A percentile compares a stretch with the other conserved stretches of the same genome.
Evolutionary conservation across 2,113 vertebrate species (phyloP).

Genomic region (Malurus cyaneus): DNA sequence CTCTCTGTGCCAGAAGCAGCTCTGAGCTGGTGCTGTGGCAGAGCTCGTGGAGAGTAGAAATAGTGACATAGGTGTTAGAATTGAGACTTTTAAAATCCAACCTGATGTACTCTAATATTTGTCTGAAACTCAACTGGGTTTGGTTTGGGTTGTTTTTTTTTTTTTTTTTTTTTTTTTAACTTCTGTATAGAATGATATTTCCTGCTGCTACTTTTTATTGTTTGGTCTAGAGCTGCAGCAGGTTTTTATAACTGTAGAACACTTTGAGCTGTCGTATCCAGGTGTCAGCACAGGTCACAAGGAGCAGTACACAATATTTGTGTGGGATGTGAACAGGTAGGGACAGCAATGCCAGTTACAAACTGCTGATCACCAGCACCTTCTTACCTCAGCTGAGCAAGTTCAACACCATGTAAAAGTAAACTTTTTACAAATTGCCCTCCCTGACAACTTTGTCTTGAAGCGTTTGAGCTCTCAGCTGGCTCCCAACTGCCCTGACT

Average conservation of each 20-base stretch:
- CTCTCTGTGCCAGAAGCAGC: neutral
- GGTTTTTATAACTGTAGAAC: slow-evolving; percentile 53
- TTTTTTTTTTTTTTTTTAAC: slow-evolving; percentile 23
- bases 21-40: neutral
- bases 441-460: neutral
- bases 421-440: neutral
- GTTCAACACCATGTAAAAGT: neutral
- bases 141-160: neutral
- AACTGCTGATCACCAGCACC: slow-evolving; percentile 6
- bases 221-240: slow-evolving; percentile 26
- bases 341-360: neutral
- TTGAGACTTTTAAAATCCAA: slow-evolving; percentile 14
- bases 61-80: slow-evolving; percentile 36
- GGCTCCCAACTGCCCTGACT: neutral
- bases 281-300: neutral
- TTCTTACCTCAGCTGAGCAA: neutral
- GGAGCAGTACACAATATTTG: slow-evolving; percentile 66
- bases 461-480: neutral
- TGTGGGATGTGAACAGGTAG: slow-evolving; percentile 43
- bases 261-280: neutral
- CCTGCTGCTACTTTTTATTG: slow-evolving; percentile 65
- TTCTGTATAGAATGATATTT: slow-evolving; percentile 53
- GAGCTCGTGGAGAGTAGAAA: neutral
- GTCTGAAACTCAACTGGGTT: neutral
- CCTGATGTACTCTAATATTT: neutral